Evolutionary conservation across 2,888 invertebrate genomes (phyloP), one percentile per base, ranked within the genome.

Genomic region (Hypomecis punctinalis): DNA sequence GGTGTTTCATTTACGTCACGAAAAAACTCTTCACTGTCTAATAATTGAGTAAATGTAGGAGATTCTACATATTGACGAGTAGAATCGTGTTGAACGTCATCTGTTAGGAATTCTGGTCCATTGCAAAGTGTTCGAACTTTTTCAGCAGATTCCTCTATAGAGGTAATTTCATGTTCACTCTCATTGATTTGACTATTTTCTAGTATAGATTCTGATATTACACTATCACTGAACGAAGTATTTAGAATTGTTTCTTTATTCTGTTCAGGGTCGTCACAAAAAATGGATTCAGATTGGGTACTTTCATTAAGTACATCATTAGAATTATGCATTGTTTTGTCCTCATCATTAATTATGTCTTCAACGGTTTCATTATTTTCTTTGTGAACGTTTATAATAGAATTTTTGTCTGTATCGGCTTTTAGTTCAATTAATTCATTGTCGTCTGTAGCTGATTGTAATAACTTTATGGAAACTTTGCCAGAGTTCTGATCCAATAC

Each of bases 281-380:
- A 63, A 58, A 68, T 67, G 6, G 69, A 67, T 56, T 55, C 69
- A 23, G 72, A 71, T 37, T 57, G 47, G 5, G 56, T 53, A 65
- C 66, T 72, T 36, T 62, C 52, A 33, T 67, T 69, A 8, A 68
- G 52, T 46, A 61, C 7, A 58, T 63, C 43, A 8, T 45, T 51
- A 47, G 56, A 53, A 36, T 48, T n/a, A 43, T 57, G 46, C 5
- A 49, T 42, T 45, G 36, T 54, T 2, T 35, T 37, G n/a, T 66
- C 47, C n/a, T 46, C 58, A 5, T 63, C 53, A 52, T 23, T 43
- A 3, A 56, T 66, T 23, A 54, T 67, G 35, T 69, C 67, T 63
- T 76, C 69, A 59, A 64, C 52, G 40, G 39, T 10, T 35, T 42
- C 6, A 9, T 3, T 33, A 37, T 62, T 56, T 35, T 57, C 46